Conservation (phyloP, 2,888 invertebrate genomes). For the Rhagonycha fulva region DNA sequence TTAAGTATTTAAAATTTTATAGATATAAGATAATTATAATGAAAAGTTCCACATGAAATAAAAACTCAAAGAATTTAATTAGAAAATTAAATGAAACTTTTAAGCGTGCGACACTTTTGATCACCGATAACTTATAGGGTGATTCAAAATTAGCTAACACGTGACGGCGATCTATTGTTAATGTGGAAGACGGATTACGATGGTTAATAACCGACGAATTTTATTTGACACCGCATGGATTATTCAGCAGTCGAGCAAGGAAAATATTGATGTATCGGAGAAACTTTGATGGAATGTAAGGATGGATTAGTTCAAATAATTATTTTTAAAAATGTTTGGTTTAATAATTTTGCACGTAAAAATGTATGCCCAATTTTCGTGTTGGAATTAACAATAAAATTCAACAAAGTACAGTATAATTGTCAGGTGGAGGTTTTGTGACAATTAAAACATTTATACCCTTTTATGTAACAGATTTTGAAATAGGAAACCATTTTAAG, state of each 20-base stretch:
- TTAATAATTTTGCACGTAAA: not conserved
- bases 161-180: not conserved
- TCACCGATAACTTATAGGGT: not conserved
- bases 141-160: not conserved
- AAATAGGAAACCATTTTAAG: constrained; percentile 10
- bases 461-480: constrained; percentile 16
- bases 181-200: not conserved
- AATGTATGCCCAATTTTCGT: not conserved
- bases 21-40: no score
- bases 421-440: constrained; percentile 9
- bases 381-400: not conserved
- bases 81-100: not conserved
- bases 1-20: no score
- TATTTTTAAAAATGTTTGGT: not conserved
- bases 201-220: not conserved
- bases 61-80: not conserved
- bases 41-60: not conserved
- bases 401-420: constrained; percentile 3
- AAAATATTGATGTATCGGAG: not conserved
- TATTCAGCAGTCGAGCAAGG: not conserved
- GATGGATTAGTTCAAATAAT: not conserved
- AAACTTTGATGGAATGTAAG: not conserved
- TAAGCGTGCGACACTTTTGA: not conserved
- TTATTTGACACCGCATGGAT: not conserved
- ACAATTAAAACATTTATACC: constrained; percentile 19